Percentiles rank a stretch among this genome's conserved stretches.
These are phyloP conservation scores for Caloenas nicobarica DNA, from an alignment of 2,113 vertebrate species.

Conservation along the genomic window DNA sequence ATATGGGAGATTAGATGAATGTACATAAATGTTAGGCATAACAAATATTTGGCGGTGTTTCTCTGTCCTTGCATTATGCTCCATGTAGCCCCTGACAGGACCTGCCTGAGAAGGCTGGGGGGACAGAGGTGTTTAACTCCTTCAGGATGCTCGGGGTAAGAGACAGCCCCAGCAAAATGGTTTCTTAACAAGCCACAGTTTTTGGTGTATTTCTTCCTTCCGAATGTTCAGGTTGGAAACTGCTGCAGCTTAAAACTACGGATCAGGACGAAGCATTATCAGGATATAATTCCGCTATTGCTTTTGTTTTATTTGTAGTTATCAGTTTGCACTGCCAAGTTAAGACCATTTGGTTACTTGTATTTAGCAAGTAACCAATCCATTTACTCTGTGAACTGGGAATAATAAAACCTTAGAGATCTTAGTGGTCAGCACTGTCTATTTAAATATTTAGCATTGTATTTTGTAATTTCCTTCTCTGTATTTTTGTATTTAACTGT, in stretches of 20 bases:
- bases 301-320: neutral
- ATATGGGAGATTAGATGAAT: conserved; percentile 58
- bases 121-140: neutral
- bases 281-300: neutral
- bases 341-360: neutral
- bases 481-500: conserved; percentile 13
- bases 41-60: conserved; percentile 38
- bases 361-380: neutral
- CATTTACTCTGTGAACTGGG: neutral
- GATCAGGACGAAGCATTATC: neutral
- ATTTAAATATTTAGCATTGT: conserved; percentile 59
- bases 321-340: neutral
- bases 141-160: neutral
- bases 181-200: neutral
- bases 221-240: neutral
- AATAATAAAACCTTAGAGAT: conserved; percentile 43
- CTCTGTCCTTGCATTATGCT: neutral
- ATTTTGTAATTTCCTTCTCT: conserved; percentile 41
- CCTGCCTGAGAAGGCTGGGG: neutral
- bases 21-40: conserved; percentile 18
- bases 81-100: neutral
- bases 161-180: neutral
- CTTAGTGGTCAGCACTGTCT: neutral
- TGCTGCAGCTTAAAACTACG: neutral
- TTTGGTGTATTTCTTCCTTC: neutral